Evolutionary conservation across 2,113 vertebrate genomes (phyloP).

Genomic region (Elephas maximus): DNA sequence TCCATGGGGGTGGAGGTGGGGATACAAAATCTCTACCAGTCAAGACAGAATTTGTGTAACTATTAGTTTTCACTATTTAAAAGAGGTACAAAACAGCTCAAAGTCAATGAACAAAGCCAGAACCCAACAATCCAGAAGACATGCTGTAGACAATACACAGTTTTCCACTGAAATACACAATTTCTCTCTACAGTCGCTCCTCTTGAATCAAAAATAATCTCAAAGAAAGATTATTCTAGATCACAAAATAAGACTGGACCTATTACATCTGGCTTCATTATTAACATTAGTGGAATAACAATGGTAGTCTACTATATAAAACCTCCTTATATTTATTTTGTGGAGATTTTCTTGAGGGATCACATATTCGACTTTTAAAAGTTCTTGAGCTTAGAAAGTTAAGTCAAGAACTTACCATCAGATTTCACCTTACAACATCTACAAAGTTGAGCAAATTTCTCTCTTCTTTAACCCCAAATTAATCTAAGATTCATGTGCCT

Average conservation of each 20-base stretch:
- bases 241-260: not conserved
- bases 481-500: not conserved
- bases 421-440: not conserved
- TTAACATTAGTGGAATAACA: not conserved
- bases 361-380: not conserved
- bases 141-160: not conserved
- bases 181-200: not conserved
- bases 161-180: not conserved
- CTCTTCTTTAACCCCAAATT: too few species aligned
- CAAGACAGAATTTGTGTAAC: not conserved
- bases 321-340: not conserved
- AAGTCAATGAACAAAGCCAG: not conserved
- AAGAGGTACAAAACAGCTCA: not conserved
- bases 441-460: not conserved
- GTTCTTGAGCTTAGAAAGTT: not conserved
- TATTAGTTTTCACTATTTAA: not conserved
- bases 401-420: not conserved
- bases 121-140: not conserved
- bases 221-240: not conserved
- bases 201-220: not conserved
- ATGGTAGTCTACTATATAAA: not conserved
- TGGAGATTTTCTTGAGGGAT: not conserved
- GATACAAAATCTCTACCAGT: not conserved
- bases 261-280: not conserved
- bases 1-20: too few species aligned